Percentiles rank a stretch among this genome's conserved stretches.
phyloP scores from a whole-genome alignment of 2,113 vertebrate genomes.

The Dasyurus viverrinus region DNA sequence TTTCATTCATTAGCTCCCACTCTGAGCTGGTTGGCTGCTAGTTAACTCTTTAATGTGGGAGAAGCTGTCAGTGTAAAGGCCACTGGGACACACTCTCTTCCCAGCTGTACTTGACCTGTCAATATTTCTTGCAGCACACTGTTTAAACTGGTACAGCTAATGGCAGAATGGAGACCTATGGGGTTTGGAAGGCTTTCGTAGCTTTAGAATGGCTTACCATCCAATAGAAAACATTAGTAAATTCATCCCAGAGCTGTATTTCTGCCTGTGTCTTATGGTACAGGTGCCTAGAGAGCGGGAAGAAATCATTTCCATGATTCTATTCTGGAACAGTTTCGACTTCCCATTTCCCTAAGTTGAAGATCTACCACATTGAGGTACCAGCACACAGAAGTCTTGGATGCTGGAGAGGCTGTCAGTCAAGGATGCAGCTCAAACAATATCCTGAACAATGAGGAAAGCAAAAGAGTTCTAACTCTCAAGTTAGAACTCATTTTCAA shows the following conservation, averaged over 20 bases:
- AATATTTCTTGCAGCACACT: constrained; percentile 85
- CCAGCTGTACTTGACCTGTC: constrained; percentile 87
- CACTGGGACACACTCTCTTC: constrained; percentile 84
- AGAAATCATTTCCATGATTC: constrained; percentile 80
- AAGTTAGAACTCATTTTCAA: constrained; percentile 79
- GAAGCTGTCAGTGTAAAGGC: constrained; percentile 88
- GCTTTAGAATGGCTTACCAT: constrained; percentile 81
- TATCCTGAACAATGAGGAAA: constrained; percentile 72
- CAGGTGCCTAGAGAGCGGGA: constrained; percentile 72
- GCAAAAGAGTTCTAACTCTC: constrained; percentile 58
- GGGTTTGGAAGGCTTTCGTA: constrained; percentile 81
- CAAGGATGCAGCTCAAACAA: constrained; percentile 69
- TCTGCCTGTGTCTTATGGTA: constrained; percentile 71
- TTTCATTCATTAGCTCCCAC: constrained; percentile 91
- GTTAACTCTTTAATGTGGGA: constrained; percentile 91
- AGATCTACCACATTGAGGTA: constrained; percentile 80
- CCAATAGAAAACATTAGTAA: constrained; percentile 82
- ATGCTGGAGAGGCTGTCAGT: constrained; percentile 72
- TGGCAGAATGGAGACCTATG: constrained; percentile 84
- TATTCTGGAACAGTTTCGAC: constrained; percentile 79
- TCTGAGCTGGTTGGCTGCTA: constrained; percentile 87
- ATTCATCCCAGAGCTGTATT: constrained; percentile 76
- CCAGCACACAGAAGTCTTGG: constrained; percentile 76
- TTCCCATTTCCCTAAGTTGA: constrained; percentile 81
- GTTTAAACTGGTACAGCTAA: constrained; percentile 87